A percentile compares a stretch with the other conserved stretches of the same genome.
Conservation (phyloP, 2,888 invertebrate genomes). For the Limnephilus auricula region DNA sequence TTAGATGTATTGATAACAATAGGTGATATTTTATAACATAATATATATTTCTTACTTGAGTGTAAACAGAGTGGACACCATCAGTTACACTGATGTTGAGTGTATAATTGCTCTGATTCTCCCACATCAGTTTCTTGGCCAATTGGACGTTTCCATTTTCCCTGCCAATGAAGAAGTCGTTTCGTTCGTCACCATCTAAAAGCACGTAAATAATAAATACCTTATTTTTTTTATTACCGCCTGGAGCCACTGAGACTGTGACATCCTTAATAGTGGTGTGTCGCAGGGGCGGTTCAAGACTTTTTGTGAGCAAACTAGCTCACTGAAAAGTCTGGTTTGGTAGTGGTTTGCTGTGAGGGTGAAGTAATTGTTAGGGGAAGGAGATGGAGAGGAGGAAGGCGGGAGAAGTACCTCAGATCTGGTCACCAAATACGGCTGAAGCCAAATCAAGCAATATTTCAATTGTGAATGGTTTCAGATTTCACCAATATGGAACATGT, state of each 20-base stretch:
- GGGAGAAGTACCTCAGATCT: background rate
- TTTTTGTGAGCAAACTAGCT: too few species aligned
- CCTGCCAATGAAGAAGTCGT: constrained; percentile 90
- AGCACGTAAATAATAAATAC: constrained; percentile 54
- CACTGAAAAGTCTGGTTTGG: too few species aligned
- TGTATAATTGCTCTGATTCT: constrained; percentile 84
- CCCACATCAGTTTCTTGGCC: constrained; percentile 90
- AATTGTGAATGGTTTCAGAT: too few species aligned
- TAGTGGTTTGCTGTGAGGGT: too few species aligned
- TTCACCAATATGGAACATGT: too few species aligned
- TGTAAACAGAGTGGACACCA: constrained; percentile 82
- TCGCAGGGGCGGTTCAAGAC: too few species aligned
- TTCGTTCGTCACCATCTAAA: constrained; percentile 88
- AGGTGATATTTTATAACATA: constrained; percentile 29
- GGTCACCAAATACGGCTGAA: too few species aligned
- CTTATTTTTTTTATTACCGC: background rate
- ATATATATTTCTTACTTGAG: constrained; percentile 75
- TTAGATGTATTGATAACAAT: background rate
- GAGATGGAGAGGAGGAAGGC: too few species aligned
- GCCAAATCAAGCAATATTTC: too few species aligned
- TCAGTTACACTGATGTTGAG: constrained; percentile 91
- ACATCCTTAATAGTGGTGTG: too few species aligned
- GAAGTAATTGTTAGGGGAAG: too few species aligned
- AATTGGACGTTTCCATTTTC: constrained; percentile 92
- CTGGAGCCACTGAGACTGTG: too few species aligned